Conservation (phyloP, 1,140 invertebrate genomes). For the Psix sp. region DNA sequence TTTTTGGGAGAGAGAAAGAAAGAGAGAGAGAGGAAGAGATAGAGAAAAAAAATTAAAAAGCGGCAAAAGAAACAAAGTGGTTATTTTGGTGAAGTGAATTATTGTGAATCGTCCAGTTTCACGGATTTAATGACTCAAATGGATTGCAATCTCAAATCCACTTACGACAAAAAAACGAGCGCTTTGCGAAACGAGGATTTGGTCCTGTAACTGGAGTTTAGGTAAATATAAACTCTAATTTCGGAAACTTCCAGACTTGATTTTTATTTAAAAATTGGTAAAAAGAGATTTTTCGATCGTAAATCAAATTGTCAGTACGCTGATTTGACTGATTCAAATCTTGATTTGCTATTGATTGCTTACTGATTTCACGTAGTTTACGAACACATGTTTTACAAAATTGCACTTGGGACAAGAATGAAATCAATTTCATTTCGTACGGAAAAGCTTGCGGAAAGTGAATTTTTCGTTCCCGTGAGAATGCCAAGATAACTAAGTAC, state of each 20-base stretch:
- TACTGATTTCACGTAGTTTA: too few relatives aligned
- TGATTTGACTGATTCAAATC: too few relatives aligned
- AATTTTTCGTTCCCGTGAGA: neutral
- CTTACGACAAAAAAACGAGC: constrained; percentile 3
- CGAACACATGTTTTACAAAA: too few relatives aligned
- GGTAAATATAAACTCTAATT: neutral
- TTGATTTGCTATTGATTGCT: too few relatives aligned
- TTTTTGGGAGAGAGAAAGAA: neutral
- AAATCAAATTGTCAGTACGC: too few relatives aligned
- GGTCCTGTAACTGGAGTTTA: constrained; percentile 3
- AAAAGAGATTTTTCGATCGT: too few relatives aligned
- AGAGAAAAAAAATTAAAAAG: neutral
- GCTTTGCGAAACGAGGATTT: neutral
- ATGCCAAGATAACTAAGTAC: neutral
- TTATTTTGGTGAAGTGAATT: constrained; percentile 5
- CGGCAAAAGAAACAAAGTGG: constrained; percentile 1
- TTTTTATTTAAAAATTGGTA: too few relatives aligned
- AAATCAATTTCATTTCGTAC: too few relatives aligned
- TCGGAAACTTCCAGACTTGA: too few relatives aligned
- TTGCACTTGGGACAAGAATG: too few relatives aligned
- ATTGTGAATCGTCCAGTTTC: constrained; percentile 11
- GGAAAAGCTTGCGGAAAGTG: neutral
- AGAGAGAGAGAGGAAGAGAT: constrained; percentile 5
- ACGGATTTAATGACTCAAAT: constrained; percentile 27
- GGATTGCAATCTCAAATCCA: constrained; percentile 20